phyloP scores from a whole-genome alignment of 2,113 vertebrate genomes.

The Ivindomyrus marchei region DNA sequence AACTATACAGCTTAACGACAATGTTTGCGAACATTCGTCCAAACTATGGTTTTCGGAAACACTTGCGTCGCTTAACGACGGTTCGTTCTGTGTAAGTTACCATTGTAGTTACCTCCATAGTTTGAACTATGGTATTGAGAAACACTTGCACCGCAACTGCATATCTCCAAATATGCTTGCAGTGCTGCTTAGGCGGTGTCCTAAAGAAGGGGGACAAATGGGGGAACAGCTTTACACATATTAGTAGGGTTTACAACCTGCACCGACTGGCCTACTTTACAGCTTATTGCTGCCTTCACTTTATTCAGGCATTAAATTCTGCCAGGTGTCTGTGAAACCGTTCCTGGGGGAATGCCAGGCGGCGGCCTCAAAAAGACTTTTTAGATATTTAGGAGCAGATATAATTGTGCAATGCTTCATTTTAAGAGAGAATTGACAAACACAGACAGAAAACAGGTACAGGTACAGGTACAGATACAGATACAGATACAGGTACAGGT shows the following conservation, averaged over 20 bases:
- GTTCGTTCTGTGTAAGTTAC: no score
- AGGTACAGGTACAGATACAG: background rate
- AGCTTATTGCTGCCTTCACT: background rate
- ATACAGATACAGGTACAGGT: no score
- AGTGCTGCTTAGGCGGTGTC: background rate
- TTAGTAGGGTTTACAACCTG: slow-evolving; percentile 7
- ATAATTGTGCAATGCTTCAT: background rate
- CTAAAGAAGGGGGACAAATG: background rate
- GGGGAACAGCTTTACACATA: background rate
- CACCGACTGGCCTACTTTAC: background rate
- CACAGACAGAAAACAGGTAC: background rate
- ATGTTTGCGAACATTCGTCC: no score
- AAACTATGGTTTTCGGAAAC: no score
- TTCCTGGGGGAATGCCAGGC: background rate
- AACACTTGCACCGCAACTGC: background rate
- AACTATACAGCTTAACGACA: no score
- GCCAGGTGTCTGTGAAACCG: slow-evolving; percentile 10
- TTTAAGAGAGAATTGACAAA: background rate
- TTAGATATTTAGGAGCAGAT: background rate
- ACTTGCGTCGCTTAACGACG: no score
- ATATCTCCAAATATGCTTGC: background rate
- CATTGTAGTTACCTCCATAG: no score
- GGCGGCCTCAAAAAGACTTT: background rate
- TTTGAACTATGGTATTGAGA: background rate
- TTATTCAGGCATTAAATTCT: slow-evolving; percentile 13